Evolutionary conservation across 2,888 invertebrate species (phyloP).

Genomic region (Hemithea aestivaria): DNA sequence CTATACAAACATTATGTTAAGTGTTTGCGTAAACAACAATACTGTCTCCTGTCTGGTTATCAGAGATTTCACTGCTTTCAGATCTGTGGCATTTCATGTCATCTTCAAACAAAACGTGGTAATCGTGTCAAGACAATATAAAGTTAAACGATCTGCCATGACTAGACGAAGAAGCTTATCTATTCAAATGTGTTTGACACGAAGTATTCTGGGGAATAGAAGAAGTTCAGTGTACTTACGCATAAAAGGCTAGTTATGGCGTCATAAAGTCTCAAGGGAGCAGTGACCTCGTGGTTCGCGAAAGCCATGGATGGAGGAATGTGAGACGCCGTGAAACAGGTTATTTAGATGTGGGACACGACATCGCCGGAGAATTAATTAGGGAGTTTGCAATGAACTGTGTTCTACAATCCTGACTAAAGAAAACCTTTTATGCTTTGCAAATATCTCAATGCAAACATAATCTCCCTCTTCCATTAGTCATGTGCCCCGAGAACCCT

Average conservation of each 20-base stretch:
- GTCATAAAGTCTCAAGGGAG: conserved; percentile 52
- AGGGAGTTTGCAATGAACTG: neutral
- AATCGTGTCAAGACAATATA: conserved; percentile 4
- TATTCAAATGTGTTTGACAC: conserved; percentile 9
- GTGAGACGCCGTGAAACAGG: conserved; percentile 21
- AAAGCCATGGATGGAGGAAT: conserved; percentile 35
- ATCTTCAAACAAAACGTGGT: conserved; percentile 9
- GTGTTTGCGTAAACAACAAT: conserved; percentile 39
- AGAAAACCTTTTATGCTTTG: conserved; percentile 1
- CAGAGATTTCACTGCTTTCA: conserved; percentile 13
- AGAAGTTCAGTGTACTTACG: conserved; percentile 14
- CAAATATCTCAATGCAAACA: conserved; percentile 5
- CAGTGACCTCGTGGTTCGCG: conserved; percentile 51
- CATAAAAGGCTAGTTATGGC: conserved; percentile 35
- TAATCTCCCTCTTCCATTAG: conserved; percentile 4
- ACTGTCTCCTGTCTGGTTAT: conserved; percentile 6
- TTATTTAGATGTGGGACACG: conserved; percentile 24
- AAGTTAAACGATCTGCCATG: conserved; percentile 5
- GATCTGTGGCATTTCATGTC: neutral
- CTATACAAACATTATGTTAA: conserved; percentile 39
- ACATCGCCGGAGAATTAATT: conserved; percentile 5
- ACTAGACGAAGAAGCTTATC: conserved; percentile 7
- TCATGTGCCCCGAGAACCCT: conserved; percentile 4
- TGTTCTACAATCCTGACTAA: neutral
- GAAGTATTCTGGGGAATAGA: conserved; percentile 8